These are phyloP conservation scores for Poeciliopsis infans DNA, from an alignment of 2,797 vertebrate species.

Conservation along the genomic window DNA sequence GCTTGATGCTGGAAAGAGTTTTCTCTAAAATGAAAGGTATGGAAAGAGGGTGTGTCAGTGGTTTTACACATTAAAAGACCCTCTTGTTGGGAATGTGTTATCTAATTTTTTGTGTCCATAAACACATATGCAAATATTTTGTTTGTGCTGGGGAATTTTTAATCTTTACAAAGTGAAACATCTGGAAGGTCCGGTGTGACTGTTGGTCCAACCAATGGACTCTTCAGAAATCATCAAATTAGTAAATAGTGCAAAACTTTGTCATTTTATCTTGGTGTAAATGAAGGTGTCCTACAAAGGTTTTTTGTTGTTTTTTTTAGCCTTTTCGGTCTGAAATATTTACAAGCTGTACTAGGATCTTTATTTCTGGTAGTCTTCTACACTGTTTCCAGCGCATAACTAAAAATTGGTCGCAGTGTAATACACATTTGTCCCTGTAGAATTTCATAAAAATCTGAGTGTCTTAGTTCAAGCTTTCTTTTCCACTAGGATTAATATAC, in stretches of 20 bases:
- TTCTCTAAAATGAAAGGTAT: background rate
- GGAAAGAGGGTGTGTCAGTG: background rate
- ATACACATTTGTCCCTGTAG: conserved; percentile 12
- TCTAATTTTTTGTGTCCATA: background rate
- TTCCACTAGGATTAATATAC: conserved; percentile 54
- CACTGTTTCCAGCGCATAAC: background rate
- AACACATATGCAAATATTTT: background rate
- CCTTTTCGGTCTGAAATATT: background rate
- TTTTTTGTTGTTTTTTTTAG: background rate
- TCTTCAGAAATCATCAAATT: background rate
- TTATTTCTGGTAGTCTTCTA: background rate
- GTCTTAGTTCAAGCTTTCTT: conserved; percentile 21
- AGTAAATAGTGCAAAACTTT: background rate
- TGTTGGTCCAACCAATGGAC: background rate
- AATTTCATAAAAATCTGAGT: conserved; percentile 3
- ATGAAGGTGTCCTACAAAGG: background rate
- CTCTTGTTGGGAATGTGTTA: background rate
- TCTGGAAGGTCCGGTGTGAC: background rate
- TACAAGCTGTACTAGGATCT: background rate
- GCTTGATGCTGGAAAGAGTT: conserved; percentile 4
- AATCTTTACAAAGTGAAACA: background rate
- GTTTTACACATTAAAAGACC: background rate
- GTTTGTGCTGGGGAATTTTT: background rate
- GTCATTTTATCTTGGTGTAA: background rate
- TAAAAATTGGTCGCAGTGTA: background rate